Percentiles rank a stretch among this genome's conserved stretches.
Evolutionary conservation across 2,888 invertebrate species (phyloP).

Genomic region (Candidula unifasciata): DNA sequence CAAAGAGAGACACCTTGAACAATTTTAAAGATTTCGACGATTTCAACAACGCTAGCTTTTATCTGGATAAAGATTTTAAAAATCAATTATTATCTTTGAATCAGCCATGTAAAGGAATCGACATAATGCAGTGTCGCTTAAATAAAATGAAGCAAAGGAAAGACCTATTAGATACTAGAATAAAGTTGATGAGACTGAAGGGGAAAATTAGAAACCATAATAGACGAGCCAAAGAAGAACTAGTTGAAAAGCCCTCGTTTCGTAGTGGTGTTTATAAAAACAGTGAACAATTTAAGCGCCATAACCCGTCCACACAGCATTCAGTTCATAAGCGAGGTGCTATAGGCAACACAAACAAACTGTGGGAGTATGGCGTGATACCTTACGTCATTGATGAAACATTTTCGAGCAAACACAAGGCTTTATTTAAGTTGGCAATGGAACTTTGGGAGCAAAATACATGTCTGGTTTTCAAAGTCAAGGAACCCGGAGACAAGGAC

Average conservation of each 20-base stretch:
- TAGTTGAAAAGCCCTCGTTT: slow-evolving; percentile 23
- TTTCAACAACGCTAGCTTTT: background rate
- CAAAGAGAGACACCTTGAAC: background rate
- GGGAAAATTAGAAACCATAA: slow-evolving; percentile 48
- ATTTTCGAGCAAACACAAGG: slow-evolving; percentile 92
- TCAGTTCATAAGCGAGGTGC: slow-evolving; percentile 85
- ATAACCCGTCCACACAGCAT: background rate
- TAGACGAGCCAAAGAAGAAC: background rate
- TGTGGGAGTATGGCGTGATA: slow-evolving; percentile 98
- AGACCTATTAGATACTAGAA: slow-evolving; percentile 55
- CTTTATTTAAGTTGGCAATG: slow-evolving; percentile 98
- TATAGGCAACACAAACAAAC: slow-evolving; percentile 93
- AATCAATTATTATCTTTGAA: background rate
- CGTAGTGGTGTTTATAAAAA: background rate
- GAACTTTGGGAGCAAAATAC: slow-evolving; percentile 99
- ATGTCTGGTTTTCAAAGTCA: slow-evolving; percentile 96
- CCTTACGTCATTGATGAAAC: slow-evolving; percentile 97
- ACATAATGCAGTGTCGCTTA: slow-evolving; percentile 56
- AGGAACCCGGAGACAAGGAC: slow-evolving; percentile 89
- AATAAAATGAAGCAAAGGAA: slow-evolving; percentile 53
- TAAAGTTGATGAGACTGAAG: slow-evolving; percentile 54
- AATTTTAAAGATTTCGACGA: background rate
- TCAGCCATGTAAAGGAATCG: slow-evolving; percentile 36
- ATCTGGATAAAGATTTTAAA: slow-evolving; percentile 49
- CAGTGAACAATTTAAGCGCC: background rate